Percentiles rank a stretch among this genome's conserved stretches.
These are phyloP conservation scores for Proteles cristata DNA, from an alignment of 2,113 vertebrate species.

Conservation along the genomic window DNA sequence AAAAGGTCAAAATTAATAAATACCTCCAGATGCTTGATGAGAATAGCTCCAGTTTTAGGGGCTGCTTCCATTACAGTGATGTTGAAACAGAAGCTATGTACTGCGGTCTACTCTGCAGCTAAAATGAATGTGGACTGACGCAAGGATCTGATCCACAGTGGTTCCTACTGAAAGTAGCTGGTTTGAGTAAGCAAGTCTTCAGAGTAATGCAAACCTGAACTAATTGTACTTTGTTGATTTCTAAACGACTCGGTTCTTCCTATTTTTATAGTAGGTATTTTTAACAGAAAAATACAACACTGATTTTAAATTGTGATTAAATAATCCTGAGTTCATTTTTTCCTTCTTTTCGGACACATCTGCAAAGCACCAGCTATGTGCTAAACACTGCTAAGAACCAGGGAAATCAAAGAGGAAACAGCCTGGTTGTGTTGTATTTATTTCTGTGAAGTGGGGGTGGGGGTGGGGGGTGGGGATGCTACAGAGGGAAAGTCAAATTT, in stretches of 20 bases:
- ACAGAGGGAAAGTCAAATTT: not conserved
- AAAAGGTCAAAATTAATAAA: conserved; percentile 72
- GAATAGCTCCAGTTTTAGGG: conserved; percentile 49
- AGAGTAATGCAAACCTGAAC: conserved; percentile 24
- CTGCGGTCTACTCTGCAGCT: conserved; percentile 62
- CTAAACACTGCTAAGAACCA: not conserved
- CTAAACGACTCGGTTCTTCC: conserved; percentile 59
- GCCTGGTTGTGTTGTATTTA: not conserved
- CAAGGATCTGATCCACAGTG: conserved; percentile 53
- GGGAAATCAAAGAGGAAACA: conserved; percentile 9
- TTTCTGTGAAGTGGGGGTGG: not conserved
- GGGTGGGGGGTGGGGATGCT: not conserved
- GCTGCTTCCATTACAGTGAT: conserved; percentile 65
- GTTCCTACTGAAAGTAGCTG: conserved; percentile 69
- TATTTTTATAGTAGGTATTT: conserved; percentile 68
- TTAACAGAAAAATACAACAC: conserved; percentile 32
- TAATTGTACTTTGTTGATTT: conserved; percentile 60
- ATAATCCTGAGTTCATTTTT: not conserved
- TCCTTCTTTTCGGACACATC: not conserved
- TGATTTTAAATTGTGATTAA: conserved; percentile 35
- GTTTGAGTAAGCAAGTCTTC: conserved; percentile 72
- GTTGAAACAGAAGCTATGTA: conserved; percentile 52
- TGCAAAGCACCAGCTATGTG: not conserved
- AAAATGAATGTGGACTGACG: conserved; percentile 66
- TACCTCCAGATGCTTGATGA: conserved; percentile 66